Conservation (phyloP, 2,113 vertebrate species). For the Vulpes vulpes region DNA sequence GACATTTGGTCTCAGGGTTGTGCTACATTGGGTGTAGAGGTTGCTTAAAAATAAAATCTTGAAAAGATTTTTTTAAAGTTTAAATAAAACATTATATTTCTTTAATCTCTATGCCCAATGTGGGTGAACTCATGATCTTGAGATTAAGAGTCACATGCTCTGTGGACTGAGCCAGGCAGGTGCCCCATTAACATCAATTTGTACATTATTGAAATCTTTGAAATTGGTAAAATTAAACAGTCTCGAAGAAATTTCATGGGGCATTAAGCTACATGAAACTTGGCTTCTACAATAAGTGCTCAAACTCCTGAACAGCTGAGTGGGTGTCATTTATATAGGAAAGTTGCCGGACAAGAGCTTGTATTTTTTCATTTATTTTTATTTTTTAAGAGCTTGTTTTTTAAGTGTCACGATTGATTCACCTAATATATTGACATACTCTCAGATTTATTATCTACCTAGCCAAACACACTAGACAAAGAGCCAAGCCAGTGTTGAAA, state of each 20-base stretch:
- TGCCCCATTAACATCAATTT: neutral
- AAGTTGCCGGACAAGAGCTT: neutral
- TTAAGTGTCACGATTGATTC: neutral
- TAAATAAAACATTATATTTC: neutral
- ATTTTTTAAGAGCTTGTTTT: neutral
- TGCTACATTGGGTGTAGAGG: neutral
- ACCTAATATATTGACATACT: neutral
- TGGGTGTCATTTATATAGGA: neutral
- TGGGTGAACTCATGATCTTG: neutral
- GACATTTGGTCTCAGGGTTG: neutral
- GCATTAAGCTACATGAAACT: neutral
- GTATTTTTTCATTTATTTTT: neutral
- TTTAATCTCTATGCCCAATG: neutral
- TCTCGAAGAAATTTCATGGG: neutral
- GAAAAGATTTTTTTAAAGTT: neutral
- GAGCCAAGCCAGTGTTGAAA: neutral
- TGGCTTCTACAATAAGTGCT: neutral
- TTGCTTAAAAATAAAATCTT: neutral
- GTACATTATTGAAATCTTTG: neutral
- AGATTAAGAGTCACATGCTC: neutral
- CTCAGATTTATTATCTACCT: neutral
- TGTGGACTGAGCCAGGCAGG: neutral
- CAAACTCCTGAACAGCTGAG: neutral
- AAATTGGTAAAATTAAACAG: neutral
- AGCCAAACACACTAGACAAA: neutral